Evolutionary conservation across 1,140 invertebrate species (phyloP), one percentile per base, ranked within the genome.

Genomic region (Myzus persicae): DNA sequence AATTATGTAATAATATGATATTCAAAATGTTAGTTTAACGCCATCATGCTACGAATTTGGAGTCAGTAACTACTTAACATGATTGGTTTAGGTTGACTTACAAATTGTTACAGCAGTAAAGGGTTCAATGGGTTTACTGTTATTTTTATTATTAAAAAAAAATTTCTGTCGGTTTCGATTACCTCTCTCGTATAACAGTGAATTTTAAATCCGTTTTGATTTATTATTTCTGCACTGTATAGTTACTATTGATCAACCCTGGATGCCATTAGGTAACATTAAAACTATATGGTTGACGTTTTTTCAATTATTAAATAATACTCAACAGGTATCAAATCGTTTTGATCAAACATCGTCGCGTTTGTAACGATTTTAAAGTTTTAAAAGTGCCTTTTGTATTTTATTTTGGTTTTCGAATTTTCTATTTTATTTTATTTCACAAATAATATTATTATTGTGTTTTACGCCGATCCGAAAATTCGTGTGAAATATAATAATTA

Each of bases 201-300:
- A 31, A 11, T 59, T 26, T 0, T 76, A 76, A 36, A 76, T 76
- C 14, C n/a, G 59, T n/a, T 76, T 6, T 14, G 11, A 4, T n/a
- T 5, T n/a, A n/a, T n/a, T 6, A n/a, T n/a, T 6, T 18, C 6
- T 76, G n/a, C 14, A 18, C 59, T n/a, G 20, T 22, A 76, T 31
- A 59, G 59, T n/a, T n/a, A 11, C 14, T n/a, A n/a, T 76, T 36
- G 59, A 20, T 18, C 20, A 76, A n/a, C 14, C n/a, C 5, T 18
- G 14, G 14, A n/a, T 0, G 9, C 20, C 20, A 5, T n/a, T 4
- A 0, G 2, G 14, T 1, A 67, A 14, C 5, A 67, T n/a, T 67
- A n/a, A 59, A 59, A 31, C 14, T 67, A 18, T 18, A 76, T 0
- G 1, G 14, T 76, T 18, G 31, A n/a, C 31, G 2, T 76, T 76